A percentile compares a stretch with the other conserved stretches of the same genome.
Evolutionary conservation across 2,113 vertebrate genomes (phyloP).

Genomic region (Numida meleagris): DNA sequence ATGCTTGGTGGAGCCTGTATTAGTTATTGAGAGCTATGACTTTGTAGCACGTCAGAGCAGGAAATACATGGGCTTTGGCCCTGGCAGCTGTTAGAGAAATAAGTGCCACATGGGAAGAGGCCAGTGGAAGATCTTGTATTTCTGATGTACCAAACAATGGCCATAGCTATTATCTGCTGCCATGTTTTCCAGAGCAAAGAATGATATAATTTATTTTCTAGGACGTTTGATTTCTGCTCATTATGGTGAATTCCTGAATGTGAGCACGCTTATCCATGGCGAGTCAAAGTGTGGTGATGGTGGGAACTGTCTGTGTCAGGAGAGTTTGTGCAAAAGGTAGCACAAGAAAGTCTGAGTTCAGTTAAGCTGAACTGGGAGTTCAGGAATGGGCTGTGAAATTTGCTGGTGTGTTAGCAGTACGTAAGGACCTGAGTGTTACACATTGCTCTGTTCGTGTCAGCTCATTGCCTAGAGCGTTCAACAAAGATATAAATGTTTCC

Average conservation of each 20-base stretch:
- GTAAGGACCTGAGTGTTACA: background rate
- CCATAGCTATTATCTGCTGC: background rate
- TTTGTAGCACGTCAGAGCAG: background rate
- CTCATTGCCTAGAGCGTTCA: background rate
- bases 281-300: background rate
- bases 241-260: background rate
- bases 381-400: background rate
- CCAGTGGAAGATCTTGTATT: background rate
- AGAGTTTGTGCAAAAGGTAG: background rate
- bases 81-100: background rate
- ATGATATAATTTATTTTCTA: background rate
- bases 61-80: background rate
- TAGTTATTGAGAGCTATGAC: background rate
- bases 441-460: accelerated
- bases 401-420: background rate
- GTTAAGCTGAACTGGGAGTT: background rate
- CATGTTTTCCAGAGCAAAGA: background rate
- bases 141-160: background rate
- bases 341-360: accelerated
- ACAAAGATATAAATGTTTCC: background rate
- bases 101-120: background rate
- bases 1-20: background rate
- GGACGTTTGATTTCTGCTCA: background rate
- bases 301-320: background rate
- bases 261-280: background rate